A percentile compares a stretch with the other conserved stretches of the same genome.
Evolutionary conservation across 2,113 vertebrate species (phyloP).

Genomic region (Ctenomys sociabilis): DNA sequence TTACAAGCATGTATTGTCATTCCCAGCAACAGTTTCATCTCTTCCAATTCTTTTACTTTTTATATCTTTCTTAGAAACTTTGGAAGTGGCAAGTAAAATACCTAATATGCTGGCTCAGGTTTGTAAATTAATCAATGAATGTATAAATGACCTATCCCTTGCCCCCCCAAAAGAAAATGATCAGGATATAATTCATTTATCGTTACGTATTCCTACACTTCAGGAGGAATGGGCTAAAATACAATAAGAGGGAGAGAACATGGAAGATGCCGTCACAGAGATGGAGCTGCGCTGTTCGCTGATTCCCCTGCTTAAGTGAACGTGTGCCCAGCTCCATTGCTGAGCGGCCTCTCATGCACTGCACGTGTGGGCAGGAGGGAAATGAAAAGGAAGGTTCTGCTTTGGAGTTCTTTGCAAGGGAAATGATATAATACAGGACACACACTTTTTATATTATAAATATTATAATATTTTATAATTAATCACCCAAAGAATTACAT

Average conservation of each 20-base stretch:
- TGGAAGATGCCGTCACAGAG: background rate
- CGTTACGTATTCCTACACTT: background rate
- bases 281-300: background rate
- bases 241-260: background rate
- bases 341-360: background rate
- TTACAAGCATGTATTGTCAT: background rate
- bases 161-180: background rate
- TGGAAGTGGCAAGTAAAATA: conserved; percentile 7
- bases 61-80: conserved; percentile 8
- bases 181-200: background rate
- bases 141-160: background rate
- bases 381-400: background rate
- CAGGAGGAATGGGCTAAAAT: background rate
- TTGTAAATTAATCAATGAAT: background rate
- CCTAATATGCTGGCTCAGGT: background rate
- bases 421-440: no score
- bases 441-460: no score
- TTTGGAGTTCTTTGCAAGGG: no score
- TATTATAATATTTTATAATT: no score
- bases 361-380: background rate
- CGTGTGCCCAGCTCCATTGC: background rate
- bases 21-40: background rate
- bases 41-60: background rate
- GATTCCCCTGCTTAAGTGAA: background rate
- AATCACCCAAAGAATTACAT: no score